Conservation (phyloP, 1,140 invertebrate genomes). For the Heliconius hewitsoni region DNA sequence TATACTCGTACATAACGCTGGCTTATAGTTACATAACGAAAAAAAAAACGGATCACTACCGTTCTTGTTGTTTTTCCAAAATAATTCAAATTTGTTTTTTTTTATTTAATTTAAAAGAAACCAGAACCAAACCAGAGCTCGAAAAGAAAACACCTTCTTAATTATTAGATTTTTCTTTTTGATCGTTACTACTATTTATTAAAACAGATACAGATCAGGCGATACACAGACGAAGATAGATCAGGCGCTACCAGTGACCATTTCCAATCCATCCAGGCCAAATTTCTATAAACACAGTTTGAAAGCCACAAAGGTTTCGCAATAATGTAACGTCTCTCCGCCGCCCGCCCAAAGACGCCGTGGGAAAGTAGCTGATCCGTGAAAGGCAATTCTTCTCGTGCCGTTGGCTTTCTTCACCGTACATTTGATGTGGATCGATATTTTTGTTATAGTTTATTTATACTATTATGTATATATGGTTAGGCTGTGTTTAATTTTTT, state of each 20-base stretch:
- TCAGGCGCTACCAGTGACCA: not conserved
- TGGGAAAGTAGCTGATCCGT: conserved; percentile 68
- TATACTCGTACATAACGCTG: not conserved
- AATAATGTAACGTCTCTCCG: conserved; percentile 64
- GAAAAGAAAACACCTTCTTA: too few species aligned
- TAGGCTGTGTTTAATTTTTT: too few species aligned
- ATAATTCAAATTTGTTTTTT: too few species aligned
- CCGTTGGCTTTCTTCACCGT: conserved; percentile 67
- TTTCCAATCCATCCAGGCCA: not conserved
- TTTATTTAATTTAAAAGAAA: too few species aligned
- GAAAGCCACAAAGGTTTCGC: conserved; percentile 62
- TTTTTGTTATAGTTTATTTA: conserved; percentile 53
- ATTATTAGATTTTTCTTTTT: too few species aligned
- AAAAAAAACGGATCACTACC: too few species aligned
- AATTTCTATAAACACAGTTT: conserved; percentile 49
- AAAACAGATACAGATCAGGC: too few species aligned
- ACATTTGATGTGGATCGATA: conserved; percentile 67
- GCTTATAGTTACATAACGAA: too few species aligned
- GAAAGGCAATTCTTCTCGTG: conserved; percentile 73
- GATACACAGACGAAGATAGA: too few species aligned
- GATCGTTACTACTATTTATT: too few species aligned
- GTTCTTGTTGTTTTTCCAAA: too few species aligned
- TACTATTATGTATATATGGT: not conserved
- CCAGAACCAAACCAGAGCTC: too few species aligned
- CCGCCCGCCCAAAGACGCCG: conserved; percentile 42